Evolutionary conservation across 1,140 invertebrate genomes (phyloP).

Genomic region (Heliconius hermathena): DNA sequence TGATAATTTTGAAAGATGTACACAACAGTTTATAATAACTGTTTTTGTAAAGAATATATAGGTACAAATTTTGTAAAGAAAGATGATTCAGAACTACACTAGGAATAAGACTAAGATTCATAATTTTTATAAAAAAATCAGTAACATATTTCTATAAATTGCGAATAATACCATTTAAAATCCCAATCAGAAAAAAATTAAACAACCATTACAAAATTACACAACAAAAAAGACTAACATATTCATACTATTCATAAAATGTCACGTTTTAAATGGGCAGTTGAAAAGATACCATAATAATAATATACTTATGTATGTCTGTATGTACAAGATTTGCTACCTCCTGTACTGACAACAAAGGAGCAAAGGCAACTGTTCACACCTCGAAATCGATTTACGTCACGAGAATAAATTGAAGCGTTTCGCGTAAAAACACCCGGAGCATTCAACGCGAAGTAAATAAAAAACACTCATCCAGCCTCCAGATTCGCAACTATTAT

Average conservation of each 20-base stretch:
- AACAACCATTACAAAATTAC: neutral
- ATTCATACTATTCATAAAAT: neutral
- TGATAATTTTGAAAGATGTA: too few relatives aligned
- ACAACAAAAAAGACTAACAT: neutral
- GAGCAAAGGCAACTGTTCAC: constrained; percentile 39
- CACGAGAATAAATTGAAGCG: constrained; percentile 66
- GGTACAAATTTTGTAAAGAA: too few relatives aligned
- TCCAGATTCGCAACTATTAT: constrained; percentile 78
- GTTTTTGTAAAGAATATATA: too few relatives aligned
- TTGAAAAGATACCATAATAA: constrained; percentile 12
- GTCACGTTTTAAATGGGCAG: neutral
- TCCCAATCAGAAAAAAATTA: neutral
- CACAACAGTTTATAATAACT: too few relatives aligned
- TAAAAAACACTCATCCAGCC: constrained; percentile 70
- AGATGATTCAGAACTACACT: too few relatives aligned
- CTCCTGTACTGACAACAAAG: constrained; percentile 25
- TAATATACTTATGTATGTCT: constrained; percentile 7
- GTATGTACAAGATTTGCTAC: constrained; percentile 15
- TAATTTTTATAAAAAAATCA: too few relatives aligned
- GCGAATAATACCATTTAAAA: neutral
- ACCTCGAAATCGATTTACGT: constrained; percentile 73
- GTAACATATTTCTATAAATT: too few relatives aligned
- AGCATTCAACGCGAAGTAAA: constrained; percentile 61
- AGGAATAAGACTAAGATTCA: too few relatives aligned
- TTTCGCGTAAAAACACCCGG: constrained; percentile 56